Base-by-base conservation (phyloP, 2,113 vertebrate species). In the Phodopus roborovskii region DNA sequence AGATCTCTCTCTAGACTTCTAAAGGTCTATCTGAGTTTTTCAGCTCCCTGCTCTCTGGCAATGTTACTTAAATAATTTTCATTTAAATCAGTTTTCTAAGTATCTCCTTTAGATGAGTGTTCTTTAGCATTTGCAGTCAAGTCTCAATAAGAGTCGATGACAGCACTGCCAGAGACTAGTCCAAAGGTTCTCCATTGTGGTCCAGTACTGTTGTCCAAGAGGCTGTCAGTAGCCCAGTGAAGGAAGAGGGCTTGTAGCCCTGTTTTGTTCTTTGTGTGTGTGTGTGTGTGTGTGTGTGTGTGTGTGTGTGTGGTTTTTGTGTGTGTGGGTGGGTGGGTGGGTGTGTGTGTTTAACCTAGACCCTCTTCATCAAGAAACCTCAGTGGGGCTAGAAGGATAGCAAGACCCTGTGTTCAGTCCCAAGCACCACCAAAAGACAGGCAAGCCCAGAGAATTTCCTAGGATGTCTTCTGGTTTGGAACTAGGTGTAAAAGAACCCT, bases 21-120 rank as follows among this genome's bases (percentile, higher is more conserved):
- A 94, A 94, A 90, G 60, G 19, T 82, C 94, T 53, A 78, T 68
- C 64, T 84, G 70, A 95, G 79, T 96, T 95, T 95, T 74, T 95
- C 42, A 79, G 39, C 90, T 77, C 17, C 77, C 77, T 94, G 16
- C 74, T 94, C 60, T 90, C 60, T 96, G 74, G 90, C 56, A 89
- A 20, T 75, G 26, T 77, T 53, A 86, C 70, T 92, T 86, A 70
- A 92, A 33, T 90, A 56, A 64, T 58, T 84, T 74, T 84, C 48
- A 75, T 92, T 89, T 90, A 73, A 93, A 39, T 92, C 26, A 87
- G 83, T 89, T 93, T 83, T 77, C 39, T 89, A 26, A 73, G 68
- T 90, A 13, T 81, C 68, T 53, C 15, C 64, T 60, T 39, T 42
- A 66, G 84, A 10, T 50, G 71, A 39, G 71, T 45, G 81, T 45